These are phyloP conservation scores for Parapristionchus giblindavisi DNA, from an alignment of 2,888 invertebrate species.

Conservation along the genomic window DNA sequence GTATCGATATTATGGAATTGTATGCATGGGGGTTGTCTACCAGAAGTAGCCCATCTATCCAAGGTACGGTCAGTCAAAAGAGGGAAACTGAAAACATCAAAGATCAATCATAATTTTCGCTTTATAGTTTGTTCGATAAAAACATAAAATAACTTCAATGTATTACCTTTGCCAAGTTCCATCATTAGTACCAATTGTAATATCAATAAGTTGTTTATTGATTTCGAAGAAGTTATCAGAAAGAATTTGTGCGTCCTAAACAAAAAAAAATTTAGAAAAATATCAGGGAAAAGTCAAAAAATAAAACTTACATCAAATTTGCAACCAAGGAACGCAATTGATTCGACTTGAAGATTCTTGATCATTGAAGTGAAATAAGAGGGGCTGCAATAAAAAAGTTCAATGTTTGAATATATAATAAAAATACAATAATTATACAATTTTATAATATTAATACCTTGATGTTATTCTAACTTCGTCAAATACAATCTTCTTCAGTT, in stretches of 20 bases:
- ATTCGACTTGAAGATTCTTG: background rate
- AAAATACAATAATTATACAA: background rate
- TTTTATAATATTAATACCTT: background rate
- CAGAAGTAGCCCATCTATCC: background rate
- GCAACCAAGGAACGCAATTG: slow-evolving; percentile 17
- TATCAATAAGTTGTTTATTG: background rate
- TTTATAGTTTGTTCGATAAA: background rate
- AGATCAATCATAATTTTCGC: background rate
- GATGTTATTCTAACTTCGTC: background rate
- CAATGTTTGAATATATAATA: no score
- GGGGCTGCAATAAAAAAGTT: background rate
- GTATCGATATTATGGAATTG: slow-evolving; percentile 4
- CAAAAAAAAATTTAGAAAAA: no score
- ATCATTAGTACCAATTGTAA: slow-evolving; percentile 19
- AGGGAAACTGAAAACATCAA: slow-evolving; percentile 26
- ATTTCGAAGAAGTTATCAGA: slow-evolving; percentile 8
- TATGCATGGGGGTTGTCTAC: background rate
- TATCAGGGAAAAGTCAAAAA: no score
- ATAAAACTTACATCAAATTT: no score
- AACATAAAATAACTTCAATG: background rate
- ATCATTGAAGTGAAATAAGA: background rate
- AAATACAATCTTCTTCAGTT: background rate
- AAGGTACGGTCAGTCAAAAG: slow-evolving; percentile 21
- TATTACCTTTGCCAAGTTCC: slow-evolving; percentile 10
- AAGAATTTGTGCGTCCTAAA: slow-evolving; percentile 11